Base-by-base conservation (phyloP, 2,797 vertebrate species). In the Pantherophis alleghaniensis region DNA sequence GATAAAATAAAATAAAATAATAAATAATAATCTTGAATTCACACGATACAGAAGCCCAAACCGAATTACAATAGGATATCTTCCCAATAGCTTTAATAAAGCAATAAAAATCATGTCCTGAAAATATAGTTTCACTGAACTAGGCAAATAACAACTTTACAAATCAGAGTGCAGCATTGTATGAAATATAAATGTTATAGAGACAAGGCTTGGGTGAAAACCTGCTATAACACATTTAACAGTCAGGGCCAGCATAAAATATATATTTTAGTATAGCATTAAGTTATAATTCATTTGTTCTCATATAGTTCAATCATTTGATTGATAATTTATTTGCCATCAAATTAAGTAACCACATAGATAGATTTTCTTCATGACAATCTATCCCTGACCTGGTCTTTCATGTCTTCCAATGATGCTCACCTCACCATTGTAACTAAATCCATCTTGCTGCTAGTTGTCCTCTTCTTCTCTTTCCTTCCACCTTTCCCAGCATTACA, bases 31-130 rank as follows among this genome's bases (percentile, higher is more conserved):
- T 83, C 37, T 20, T 22, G 37, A 42, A 83, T 83, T 83, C 20
- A 79, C 1, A 79, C 4, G 1, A 79, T 79, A 42, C 42, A 79
- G 18, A 42, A 47, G 9, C 20, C 37, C 7, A 42, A 83, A 83
- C 69, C 32, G 9, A 74, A 42, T 7, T 74, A 37, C 42, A 47
- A 83, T 69, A 89, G 90, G 5, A 87, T 93, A 96, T 95, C 56
- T 51, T 60, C 86, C 10, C 57, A 51, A 92, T 93, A 92, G 7
- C 60, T 28, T 53, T 86, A 94, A 88, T 92, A 57, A 90, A 63
- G 18, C 94, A 95, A 94, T 93, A 22, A 92, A 94, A 94, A 90
- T 1, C 37, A 94, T 95, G 94, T 86, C 51, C 90, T 55, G 95
- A 83, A 89, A 79, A 59, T 86, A 20, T 88, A 56, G 69, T 37